These are phyloP conservation scores for Mionectes olivaceus DNA, from an alignment of 2,797 vertebrate genomes.

Conservation along the genomic window DNA sequence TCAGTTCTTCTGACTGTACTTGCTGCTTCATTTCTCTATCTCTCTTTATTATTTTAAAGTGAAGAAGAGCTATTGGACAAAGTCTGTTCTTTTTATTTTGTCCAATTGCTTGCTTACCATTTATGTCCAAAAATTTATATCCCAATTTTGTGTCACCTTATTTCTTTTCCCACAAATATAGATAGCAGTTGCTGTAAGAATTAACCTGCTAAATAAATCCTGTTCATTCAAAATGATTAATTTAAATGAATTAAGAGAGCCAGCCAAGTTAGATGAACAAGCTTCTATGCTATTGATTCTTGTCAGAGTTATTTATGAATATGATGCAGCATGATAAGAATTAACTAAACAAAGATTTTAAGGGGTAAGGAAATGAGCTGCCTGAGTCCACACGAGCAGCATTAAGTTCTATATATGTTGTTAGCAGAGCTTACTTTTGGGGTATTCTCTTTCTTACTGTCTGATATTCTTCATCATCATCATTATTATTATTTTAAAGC, in stretches of 20 bases:
- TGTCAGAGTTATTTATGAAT: slow-evolving; percentile 30
- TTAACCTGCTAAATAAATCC: background rate
- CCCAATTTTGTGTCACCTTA: background rate
- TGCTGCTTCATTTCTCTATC: background rate
- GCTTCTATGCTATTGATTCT: background rate
- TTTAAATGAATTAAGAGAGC: background rate
- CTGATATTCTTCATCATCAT: background rate
- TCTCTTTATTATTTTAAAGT: background rate
- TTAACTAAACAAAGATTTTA: background rate
- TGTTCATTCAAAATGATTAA: background rate
- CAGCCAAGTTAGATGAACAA: background rate
- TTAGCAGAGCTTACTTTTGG: background rate
- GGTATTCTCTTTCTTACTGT: rapidly evolving
- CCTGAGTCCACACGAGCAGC: background rate
- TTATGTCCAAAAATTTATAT: background rate
- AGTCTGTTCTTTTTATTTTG: background rate
- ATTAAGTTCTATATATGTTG: background rate
- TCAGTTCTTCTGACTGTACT: background rate
- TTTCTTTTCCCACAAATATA: background rate
- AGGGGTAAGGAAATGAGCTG: background rate
- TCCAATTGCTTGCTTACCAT: background rate
- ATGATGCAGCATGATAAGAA: slow-evolving; percentile 8
- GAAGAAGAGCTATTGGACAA: background rate
- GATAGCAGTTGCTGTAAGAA: background rate
- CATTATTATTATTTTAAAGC: background rate